These are phyloP conservation scores for Sarcophaga variegata DNA, from an alignment of 2,888 invertebrate genomes.

Conservation along the genomic window DNA sequence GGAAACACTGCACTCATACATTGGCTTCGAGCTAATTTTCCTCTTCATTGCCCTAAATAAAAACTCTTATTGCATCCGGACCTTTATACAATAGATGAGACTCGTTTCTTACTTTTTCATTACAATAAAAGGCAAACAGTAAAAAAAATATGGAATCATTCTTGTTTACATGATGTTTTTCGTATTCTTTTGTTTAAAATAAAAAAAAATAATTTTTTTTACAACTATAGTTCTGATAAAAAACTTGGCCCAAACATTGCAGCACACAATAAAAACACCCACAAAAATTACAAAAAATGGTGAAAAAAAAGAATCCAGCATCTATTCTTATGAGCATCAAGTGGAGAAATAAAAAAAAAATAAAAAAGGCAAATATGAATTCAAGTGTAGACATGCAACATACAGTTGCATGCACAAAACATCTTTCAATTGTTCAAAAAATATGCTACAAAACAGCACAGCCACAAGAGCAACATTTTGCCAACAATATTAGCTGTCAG, in stretches of 20 bases:
- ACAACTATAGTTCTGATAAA: constrained; percentile 10
- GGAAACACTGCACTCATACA: too few species aligned
- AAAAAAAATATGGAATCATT: neutral
- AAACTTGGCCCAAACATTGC: constrained; percentile 9
- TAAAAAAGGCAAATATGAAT: constrained; percentile 2
- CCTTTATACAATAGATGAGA: constrained; percentile 37
- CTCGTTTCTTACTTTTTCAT: neutral
- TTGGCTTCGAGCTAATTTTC: too few species aligned
- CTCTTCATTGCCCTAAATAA: too few species aligned
- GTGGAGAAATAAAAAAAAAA: too few species aligned
- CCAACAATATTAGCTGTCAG: constrained; percentile 50
- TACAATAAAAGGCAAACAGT: neutral
- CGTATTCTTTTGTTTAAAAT: neutral
- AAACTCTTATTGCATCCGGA: too few species aligned
- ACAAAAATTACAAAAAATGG: neutral
- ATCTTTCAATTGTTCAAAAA: neutral
- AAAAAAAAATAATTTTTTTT: neutral
- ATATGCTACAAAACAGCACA: neutral
- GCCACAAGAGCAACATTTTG: constrained; percentile 38
- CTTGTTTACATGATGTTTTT: neutral
- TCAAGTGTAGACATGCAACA: neutral
- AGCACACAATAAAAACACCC: neutral
- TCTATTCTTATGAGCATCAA: neutral
- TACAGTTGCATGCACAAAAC: neutral
- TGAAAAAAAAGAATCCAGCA: neutral